Evolutionary conservation across 2,113 vertebrate species (phyloP), one percentile per base, ranked within the genome.

Genomic region (Tachuris rubrigastra): DNA sequence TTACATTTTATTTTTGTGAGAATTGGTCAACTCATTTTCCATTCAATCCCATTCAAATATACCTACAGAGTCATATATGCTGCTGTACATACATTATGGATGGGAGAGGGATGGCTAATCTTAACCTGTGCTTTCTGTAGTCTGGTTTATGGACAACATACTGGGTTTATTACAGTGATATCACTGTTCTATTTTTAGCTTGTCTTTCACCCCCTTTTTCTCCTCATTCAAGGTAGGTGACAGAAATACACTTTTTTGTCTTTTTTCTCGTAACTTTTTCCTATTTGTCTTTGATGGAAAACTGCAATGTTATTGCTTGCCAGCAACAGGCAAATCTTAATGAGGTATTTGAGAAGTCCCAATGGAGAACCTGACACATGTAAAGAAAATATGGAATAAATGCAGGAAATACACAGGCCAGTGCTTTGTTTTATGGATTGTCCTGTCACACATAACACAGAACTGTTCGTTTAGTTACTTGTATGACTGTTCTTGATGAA

Each of bases 361-460:
- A 41, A 1, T 31, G 85, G 87, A 88, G 42, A 79, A 67, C 39
- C 39, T 85, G 79, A n/a, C 78, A 87, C 42, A 95, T 52, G 50
- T 55, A 87, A 74, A 90, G 90, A 93, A 97, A 95, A 91, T 90
- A 66, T 8, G 90, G 75, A 74, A 77, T 82, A 91, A 91, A 79
- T 28, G 27, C 67, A 80, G 90, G 87, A 96, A 95, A 88, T 59
- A 66, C 0, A 0, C 24, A 71, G 81, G 14, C 50, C 67, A 77
- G 2, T 76, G 50, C 16, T 83, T 85, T 85, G 63, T 82, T 91
- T 91, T 85, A 85, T 85, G 67, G 55, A 73, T 89, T 89, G 53
- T 87, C 62, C 78, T 82, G 77, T 75, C 69, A 76, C 56, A 53
- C 15, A 8, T 31, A 72, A 28, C 18, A 87, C 25, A 74, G 63